These are phyloP conservation scores for Oryzias melastigma DNA, from an alignment of 2,113 vertebrate genomes.

Conservation along the genomic window DNA sequence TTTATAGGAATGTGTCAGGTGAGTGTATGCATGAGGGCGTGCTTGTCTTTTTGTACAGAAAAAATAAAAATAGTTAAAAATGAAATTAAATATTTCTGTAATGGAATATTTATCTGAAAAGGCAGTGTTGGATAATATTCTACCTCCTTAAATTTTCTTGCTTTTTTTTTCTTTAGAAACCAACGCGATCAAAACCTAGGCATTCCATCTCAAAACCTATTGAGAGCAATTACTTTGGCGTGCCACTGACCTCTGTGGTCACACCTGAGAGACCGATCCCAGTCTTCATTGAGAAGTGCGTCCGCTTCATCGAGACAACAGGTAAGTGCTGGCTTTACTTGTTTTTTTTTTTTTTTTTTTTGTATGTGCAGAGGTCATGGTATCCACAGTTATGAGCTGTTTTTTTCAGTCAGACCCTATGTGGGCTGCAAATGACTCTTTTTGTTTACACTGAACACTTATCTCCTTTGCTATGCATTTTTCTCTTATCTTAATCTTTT, in stretches of 20 bases:
- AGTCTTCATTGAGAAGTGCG: constrained; percentile 92
- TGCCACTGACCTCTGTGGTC: constrained; percentile 84
- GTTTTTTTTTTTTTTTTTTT: background rate
- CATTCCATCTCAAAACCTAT: constrained; percentile 89
- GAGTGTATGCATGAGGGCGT: constrained; percentile 2
- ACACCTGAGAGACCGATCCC: constrained; percentile 86
- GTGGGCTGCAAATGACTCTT: no score
- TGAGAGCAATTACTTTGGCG: constrained; percentile 94
- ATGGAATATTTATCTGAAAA: background rate
- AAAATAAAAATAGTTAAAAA: constrained; percentile 4
- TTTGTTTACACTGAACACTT: no score
- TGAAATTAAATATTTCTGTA: no score
- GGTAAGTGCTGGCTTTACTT: constrained; percentile 72
- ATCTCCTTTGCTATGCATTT: constrained; percentile 1
- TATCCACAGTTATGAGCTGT: background rate
- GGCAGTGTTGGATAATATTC: constrained; percentile 10
- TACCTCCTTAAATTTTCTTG: constrained; percentile 8
- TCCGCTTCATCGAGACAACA: constrained; percentile 91
- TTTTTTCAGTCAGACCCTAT: background rate
- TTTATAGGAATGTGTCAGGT: constrained; percentile 35
- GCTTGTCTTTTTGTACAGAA: background rate
- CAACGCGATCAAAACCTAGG: constrained; percentile 85
- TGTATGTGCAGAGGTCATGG: background rate
- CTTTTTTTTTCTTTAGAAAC: constrained; percentile 77
- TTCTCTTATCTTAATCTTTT: constrained; percentile 26